Evolutionary conservation across 2,113 vertebrate genomes (phyloP).

Genomic region (Microcebus lehilahytsara): DNA sequence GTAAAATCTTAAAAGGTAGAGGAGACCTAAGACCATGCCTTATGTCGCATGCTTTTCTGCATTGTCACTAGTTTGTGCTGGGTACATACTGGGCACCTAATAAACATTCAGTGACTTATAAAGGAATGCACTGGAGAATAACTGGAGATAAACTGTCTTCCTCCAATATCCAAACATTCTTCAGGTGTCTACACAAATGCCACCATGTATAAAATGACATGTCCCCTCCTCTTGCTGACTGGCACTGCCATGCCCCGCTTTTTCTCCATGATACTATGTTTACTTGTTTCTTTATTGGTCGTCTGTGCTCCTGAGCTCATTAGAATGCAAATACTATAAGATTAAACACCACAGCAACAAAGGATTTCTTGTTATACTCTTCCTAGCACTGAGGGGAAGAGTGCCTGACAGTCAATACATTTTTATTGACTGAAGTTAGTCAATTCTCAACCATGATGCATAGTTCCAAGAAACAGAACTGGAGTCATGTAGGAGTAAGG

Average conservation of each 20-base stretch:
- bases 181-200: background rate
- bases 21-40: background rate
- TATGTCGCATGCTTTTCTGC: background rate
- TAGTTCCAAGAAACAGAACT: background rate
- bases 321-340: background rate
- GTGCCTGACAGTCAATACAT: background rate
- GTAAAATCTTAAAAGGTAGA: background rate
- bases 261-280: background rate
- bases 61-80: background rate
- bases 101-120: background rate
- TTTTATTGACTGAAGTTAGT: background rate
- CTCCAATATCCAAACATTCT: background rate
- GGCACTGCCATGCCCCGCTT: background rate
- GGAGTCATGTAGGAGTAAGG: background rate
- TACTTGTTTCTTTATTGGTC: background rate
- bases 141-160: background rate
- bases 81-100: background rate
- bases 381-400: background rate
- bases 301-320: background rate
- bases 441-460: background rate
- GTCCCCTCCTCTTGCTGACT: no score
- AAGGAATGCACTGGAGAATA: background rate
- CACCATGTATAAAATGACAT: background rate
- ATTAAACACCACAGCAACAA: background rate
- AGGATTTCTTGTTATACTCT: background rate